These are phyloP conservation scores for Brenthis ino DNA, from an alignment of 2,888 invertebrate species.

Conservation along the genomic window DNA sequence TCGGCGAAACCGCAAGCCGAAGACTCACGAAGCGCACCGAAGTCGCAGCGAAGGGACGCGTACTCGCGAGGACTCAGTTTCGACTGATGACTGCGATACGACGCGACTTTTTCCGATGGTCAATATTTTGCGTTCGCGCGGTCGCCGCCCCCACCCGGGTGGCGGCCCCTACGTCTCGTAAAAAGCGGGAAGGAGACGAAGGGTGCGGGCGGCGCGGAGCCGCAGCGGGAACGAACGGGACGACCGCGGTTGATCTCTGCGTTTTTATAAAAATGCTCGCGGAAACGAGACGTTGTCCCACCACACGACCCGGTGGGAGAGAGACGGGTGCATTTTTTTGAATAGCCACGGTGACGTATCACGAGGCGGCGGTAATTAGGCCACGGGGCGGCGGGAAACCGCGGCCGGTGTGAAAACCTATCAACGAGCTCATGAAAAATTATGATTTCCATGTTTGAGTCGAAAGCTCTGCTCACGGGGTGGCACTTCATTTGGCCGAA, in stretches of 20 bases:
- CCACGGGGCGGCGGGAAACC: slow-evolving; percentile 81
- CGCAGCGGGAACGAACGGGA: slow-evolving; percentile 78
- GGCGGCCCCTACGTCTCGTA: slow-evolving; percentile 81
- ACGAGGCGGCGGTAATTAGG: slow-evolving; percentile 79
- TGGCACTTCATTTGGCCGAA: slow-evolving; percentile 67
- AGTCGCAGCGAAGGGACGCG: slow-evolving; percentile 73
- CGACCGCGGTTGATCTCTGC: slow-evolving; percentile 77
- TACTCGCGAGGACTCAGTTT: slow-evolving; percentile 78
- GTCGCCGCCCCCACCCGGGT: slow-evolving; percentile 80
- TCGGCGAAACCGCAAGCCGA: slow-evolving; percentile 76
- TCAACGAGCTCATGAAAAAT: slow-evolving; percentile 82
- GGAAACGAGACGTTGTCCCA: slow-evolving; percentile 67
- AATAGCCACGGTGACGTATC: slow-evolving; percentile 80
- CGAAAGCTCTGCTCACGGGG: slow-evolving; percentile 57
- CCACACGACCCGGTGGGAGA: slow-evolving; percentile 57
- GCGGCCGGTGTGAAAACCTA: slow-evolving; percentile 80
- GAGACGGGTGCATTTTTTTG: slow-evolving; percentile 80
- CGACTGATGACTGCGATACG: slow-evolving; percentile 83
- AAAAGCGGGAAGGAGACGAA: slow-evolving; percentile 83
- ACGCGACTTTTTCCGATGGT: slow-evolving; percentile 83
- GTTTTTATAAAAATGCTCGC: slow-evolving; percentile 81
- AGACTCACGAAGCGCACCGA: slow-evolving; percentile 78
- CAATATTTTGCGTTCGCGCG: slow-evolving; percentile 83
- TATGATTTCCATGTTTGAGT: slow-evolving; percentile 77
- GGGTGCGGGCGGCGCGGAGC: slow-evolving; percentile 72